These are phyloP conservation scores for Myotis yumanensis DNA, from an alignment of 2,113 vertebrate species.

Conservation along the genomic window DNA sequence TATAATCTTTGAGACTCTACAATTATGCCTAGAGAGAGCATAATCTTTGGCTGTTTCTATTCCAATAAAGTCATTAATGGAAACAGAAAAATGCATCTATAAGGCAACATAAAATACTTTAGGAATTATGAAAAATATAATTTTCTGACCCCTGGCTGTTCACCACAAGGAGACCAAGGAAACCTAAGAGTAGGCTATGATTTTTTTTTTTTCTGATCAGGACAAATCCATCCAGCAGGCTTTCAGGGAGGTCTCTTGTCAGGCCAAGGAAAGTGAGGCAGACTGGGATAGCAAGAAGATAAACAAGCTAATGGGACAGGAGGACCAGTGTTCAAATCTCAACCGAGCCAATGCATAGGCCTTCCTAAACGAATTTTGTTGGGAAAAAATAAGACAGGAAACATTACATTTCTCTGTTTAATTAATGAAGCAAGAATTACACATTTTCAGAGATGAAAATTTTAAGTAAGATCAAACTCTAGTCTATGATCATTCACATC, in stretches of 20 bases:
- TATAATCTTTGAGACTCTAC: neutral
- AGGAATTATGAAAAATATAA: slow-evolving; percentile 32
- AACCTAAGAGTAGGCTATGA: neutral
- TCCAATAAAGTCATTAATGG: neutral
- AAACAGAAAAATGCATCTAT: slow-evolving; percentile 1
- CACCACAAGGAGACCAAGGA: neutral
- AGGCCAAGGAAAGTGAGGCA: neutral
- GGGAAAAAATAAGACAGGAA: neutral
- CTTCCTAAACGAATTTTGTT: neutral
- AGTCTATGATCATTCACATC: neutral
- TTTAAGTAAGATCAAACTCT: neutral
- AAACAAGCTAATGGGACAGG: neutral
- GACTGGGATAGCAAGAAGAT: neutral
- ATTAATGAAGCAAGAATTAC: neutral
- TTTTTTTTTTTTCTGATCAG: neutral
- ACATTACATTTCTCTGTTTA: neutral
- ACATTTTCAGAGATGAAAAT: neutral
- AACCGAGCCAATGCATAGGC: neutral
- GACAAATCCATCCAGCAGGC: neutral
- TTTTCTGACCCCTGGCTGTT: neutral
- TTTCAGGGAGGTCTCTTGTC: neutral
- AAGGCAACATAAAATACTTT: neutral
- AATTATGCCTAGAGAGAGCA: slow-evolving; percentile 10
- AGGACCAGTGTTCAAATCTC: neutral
- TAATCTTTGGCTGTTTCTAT: neutral